A percentile compares a stretch with the other conserved stretches of the same genome.
Conservation (phyloP, 2,888 invertebrate genomes). For the Sceliomorpha sp. region DNA sequence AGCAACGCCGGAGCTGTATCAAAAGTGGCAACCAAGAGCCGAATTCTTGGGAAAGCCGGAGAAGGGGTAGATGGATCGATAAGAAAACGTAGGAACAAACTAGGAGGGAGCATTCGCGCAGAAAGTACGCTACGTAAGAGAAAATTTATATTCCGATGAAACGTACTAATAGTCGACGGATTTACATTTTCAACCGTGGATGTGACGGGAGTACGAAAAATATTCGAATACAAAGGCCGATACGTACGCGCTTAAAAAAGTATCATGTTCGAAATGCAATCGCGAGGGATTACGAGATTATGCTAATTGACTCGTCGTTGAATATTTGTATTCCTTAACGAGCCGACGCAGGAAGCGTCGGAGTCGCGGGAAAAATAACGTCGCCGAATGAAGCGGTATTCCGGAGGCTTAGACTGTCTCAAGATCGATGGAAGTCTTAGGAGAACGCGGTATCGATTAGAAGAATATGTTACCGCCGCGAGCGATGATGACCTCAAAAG, state of each 20-base stretch:
- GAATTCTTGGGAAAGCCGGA: slow-evolving; percentile 56
- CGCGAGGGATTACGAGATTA: background rate
- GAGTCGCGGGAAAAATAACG: too few species aligned
- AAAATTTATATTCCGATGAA: slow-evolving; percentile 38
- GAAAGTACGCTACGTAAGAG: slow-evolving; percentile 34
- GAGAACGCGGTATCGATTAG: slow-evolving; percentile 49
- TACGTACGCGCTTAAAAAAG: background rate
- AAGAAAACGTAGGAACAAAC: slow-evolving; percentile 63
- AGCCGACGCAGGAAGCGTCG: too few species aligned
- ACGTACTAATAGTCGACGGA: slow-evolving; percentile 18
- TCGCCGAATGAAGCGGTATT: too few species aligned
- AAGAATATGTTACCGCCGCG: too few species aligned
- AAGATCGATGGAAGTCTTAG: slow-evolving; percentile 44
- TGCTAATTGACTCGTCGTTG: too few species aligned
- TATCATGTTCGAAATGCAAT: too few species aligned
- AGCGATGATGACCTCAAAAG: too few species aligned
- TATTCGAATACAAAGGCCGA: background rate
- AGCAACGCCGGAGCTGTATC: slow-evolving; percentile 41
- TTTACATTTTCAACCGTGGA: slow-evolving; percentile 13
- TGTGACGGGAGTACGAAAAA: slow-evolving; percentile 3
- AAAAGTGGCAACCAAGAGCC: slow-evolving; percentile 57
- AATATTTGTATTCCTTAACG: too few species aligned
- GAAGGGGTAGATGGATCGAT: slow-evolving; percentile 66
- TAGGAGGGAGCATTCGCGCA: slow-evolving; percentile 44
- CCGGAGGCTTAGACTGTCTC: slow-evolving; percentile 13